Percentiles rank a stretch among this genome's conserved stretches.
phyloP scores from a whole-genome alignment of 2,113 vertebrate species.

The Beaufortia kweichowensis region DNA sequence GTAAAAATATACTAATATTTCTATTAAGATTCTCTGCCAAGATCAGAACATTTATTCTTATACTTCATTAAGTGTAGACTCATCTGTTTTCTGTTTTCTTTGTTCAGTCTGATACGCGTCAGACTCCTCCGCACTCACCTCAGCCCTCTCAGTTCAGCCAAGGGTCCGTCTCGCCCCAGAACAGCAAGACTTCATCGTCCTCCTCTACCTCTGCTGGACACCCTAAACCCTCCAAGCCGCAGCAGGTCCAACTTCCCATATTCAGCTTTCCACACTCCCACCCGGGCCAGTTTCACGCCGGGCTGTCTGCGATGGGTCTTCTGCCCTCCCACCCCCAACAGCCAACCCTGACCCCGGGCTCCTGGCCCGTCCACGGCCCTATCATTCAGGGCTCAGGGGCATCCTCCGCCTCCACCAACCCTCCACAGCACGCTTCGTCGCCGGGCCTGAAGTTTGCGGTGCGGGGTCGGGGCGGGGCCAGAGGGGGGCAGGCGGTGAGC shows the following conservation, averaged over 20 bases:
- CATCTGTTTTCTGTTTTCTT: conserved; percentile 10
- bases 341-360: conserved; percentile 76
- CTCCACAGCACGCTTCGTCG: conserved; percentile 71
- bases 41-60: not conserved
- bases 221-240: conserved; percentile 60
- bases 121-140: conserved; percentile 88
- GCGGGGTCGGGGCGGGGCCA: conserved; percentile 66
- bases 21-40: too few species aligned
- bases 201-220: conserved; percentile 69
- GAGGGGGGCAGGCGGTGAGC: conserved; percentile 71
- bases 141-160: conserved; percentile 84
- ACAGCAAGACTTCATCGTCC: conserved; percentile 43
- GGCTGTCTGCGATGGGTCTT: conserved; percentile 83
- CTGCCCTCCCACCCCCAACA: conserved; percentile 76
- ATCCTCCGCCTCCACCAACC: conserved; percentile 69
- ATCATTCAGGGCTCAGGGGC: conserved; percentile 80
- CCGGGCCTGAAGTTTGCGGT: conserved; percentile 80
- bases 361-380: conserved; percentile 91
- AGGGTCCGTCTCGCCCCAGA: conserved; percentile 79
- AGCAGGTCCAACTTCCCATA: conserved; percentile 85
- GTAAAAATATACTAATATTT: too few species aligned
- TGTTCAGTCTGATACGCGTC: conserved; percentile 87
- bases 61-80: not conserved
- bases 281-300: conserved; percentile 84
- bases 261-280: conserved; percentile 86